Conservation (phyloP, 2,113 vertebrate genomes). For the Ranitomeya imitator region DNA sequence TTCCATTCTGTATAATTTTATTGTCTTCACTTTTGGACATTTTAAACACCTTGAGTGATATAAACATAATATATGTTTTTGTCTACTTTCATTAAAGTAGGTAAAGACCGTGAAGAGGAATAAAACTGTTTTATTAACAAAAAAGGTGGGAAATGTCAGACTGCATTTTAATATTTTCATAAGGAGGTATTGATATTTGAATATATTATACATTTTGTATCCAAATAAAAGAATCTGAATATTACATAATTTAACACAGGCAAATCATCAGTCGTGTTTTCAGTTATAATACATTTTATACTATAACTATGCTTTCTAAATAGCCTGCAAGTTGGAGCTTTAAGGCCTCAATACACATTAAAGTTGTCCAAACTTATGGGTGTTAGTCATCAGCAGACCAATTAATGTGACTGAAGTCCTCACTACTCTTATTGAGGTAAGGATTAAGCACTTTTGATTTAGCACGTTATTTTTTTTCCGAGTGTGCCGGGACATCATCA, state of each 20-base stretch:
- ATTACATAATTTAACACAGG: not conserved
- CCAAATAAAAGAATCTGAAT: not conserved
- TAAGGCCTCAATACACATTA: too few species aligned
- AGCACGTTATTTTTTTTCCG: too few species aligned
- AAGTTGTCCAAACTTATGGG: too few species aligned
- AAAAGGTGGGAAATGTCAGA: not conserved
- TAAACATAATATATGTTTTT: not conserved
- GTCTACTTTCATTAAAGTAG: not conserved
- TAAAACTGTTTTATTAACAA: not conserved
- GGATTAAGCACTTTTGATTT: too few species aligned
- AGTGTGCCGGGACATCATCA: too few species aligned
- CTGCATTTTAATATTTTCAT: not conserved
- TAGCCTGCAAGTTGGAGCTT: too few species aligned
- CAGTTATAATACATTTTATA: not conserved
- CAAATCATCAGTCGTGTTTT: not conserved
- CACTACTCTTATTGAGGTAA: too few species aligned
- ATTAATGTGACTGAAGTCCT: too few species aligned
- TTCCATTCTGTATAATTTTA: not conserved
- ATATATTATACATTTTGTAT: not conserved
- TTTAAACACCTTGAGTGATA: not conserved
- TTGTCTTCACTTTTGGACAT: not conserved
- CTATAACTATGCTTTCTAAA: too few species aligned
- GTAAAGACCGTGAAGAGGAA: not conserved
- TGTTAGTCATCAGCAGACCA: too few species aligned
- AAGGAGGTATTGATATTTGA: not conserved